These are phyloP conservation scores for Athrips mouffetella DNA, from an alignment of 2,888 invertebrate species.

Conservation along the genomic window DNA sequence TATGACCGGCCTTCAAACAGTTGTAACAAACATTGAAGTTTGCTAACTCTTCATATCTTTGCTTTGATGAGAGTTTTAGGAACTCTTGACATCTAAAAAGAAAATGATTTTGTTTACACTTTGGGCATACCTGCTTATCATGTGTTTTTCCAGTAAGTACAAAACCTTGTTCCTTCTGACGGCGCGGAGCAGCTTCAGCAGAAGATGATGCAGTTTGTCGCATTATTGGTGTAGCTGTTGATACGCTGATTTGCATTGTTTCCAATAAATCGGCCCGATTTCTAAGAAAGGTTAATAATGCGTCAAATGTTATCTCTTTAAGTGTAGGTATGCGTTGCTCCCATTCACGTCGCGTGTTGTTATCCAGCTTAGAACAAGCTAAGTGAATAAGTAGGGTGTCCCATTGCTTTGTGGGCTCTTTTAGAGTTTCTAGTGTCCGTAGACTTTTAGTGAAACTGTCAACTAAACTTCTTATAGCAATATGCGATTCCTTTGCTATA, in stretches of 20 bases:
- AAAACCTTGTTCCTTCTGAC: not conserved
- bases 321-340: not conserved
- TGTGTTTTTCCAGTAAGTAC: not conserved
- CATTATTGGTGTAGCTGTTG: not conserved
- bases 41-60: not conserved
- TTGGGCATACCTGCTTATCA: not conserved
- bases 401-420: slow-evolving; percentile 27
- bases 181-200: not conserved
- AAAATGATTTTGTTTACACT: not conserved
- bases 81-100: not conserved
- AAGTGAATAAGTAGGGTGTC: slow-evolving; percentile 12
- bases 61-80: not conserved
- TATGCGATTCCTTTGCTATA: slow-evolving; percentile 25
- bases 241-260: not conserved
- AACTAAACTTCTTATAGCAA: slow-evolving; percentile 21
- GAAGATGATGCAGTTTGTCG: not conserved
- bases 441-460: slow-evolving; percentile 29
- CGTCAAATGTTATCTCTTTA: not conserved
- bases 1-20: not conserved
- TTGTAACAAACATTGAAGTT: not conserved
- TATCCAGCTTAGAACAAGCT: not conserved
- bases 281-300: not conserved
- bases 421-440: slow-evolving; percentile 24
- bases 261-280: not conserved
- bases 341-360: not conserved